Base-by-base conservation (phyloP, 92 coral and sea anemone species). In the Zoanthus sansibaricus region DNA sequence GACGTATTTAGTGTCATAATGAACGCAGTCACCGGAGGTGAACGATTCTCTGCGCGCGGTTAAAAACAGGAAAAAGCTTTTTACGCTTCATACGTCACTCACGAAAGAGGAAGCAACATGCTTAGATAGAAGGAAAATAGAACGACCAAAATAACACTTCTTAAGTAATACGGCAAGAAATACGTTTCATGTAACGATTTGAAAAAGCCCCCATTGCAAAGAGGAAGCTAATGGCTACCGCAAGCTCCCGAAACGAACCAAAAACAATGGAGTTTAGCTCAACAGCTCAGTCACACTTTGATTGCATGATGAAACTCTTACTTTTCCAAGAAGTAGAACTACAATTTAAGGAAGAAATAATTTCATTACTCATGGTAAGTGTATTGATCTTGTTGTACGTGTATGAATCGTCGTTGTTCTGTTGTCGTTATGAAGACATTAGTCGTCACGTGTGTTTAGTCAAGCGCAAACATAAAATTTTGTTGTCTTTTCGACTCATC, bases 241-340 rank as follows among this genome's bases (percentile, higher is more conserved):
- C 85, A 25, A 80, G 59, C 32, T 80, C 85, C 66, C 85, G 62
- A 7, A 47, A 6, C 10, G 85, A 80, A 25, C 13, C 75, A 21
- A 80, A 31, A 16, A 66, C 85, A 8, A 25, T 80, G 45, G 66
- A 64, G 58, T 74, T 11, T 10, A 21, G 75, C 62, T n/a, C 61
- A 25, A 47, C 85, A 67, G 58, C 37, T 8, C 61, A 64, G 2
- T 71, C 85, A 47, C 85, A 80, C 6, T 95, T 93, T 46, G 98
- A 97, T 73, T 95, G 96, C 68, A 97, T 97, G 99, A 70, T 97
- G 76, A 94, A 94, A 52, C 90, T 97, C 37, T 89, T 97, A 56
- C 93, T 97, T 37, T 93, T 92, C 92, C 88, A 95, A 72, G 99
- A 97, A 78, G 95, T 97, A 30, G 99, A 97, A 85, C 80, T 97